Percentiles rank a stretch among this genome's conserved stretches.
phyloP scores from a whole-genome alignment of 2,113 vertebrate species.

The Hemibagrus wyckioides region DNA sequence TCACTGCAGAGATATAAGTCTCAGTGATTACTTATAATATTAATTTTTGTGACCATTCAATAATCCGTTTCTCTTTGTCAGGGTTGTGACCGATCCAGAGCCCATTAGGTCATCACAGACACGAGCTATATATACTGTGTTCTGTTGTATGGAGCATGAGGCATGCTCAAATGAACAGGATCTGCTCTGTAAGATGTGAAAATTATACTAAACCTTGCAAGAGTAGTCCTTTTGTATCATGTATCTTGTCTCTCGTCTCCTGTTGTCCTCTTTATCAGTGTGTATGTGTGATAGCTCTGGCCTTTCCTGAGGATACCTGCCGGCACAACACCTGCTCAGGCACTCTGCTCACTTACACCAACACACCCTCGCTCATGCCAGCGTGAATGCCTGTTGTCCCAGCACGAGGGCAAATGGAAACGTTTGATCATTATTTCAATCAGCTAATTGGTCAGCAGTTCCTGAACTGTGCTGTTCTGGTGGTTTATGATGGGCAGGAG shows the following conservation, averaged over 20 bases:
- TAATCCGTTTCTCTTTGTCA: not conserved
- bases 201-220: not conserved
- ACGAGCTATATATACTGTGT: too few relatives aligned
- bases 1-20: not conserved
- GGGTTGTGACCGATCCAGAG: not conserved
- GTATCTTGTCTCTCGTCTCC: not conserved
- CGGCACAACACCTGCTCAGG: constrained; percentile 33
- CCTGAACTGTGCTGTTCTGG: constrained; percentile 12
- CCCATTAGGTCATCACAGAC: not conserved
- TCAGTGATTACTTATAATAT: not conserved
- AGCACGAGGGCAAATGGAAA: not conserved
- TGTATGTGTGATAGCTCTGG: constrained; percentile 4
- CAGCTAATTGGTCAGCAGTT: constrained; percentile 20
- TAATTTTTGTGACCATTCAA: not conserved
- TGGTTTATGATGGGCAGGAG: constrained; percentile 35
- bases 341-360: not conserved
- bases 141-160: not conserved
- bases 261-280: not conserved
- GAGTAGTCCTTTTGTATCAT: not conserved
- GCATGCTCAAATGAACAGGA: not conserved
- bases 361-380: not conserved
- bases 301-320: not conserved
- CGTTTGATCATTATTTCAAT: constrained; percentile 35
- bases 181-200: not conserved
- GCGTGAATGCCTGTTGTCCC: not conserved